Percentiles rank a stretch among this genome's conserved stretches.
phyloP scores from a whole-genome alignment of 1,140 invertebrate genomes.

The Lamellibrachia luymesi region DNA sequence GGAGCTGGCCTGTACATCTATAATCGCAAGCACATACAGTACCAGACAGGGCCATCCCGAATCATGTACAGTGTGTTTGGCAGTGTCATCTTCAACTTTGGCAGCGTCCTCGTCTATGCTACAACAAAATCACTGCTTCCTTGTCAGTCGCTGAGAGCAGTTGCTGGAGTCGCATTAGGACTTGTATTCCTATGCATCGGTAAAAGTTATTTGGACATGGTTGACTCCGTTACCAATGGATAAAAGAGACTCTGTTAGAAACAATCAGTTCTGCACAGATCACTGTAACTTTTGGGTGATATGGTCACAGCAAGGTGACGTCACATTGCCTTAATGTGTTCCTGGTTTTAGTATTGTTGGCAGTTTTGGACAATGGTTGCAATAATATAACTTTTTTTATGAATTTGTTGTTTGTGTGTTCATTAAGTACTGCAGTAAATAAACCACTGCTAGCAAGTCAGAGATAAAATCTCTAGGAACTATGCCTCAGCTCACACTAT shows the following conservation, averaged over 20 bases:
- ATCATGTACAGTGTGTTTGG: conserved; percentile 44
- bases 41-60: conserved; percentile 26
- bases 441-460: neutral
- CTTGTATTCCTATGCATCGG: conserved; percentile 37
- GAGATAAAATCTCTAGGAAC: neutral
- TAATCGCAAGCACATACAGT: conserved; percentile 36
- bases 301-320: neutral
- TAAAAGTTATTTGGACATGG: conserved; percentile 33
- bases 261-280: neutral
- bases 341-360: neutral
- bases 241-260: neutral
- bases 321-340: neutral
- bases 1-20: conserved; percentile 46
- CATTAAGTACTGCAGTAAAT: neutral
- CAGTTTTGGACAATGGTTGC: neutral
- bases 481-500: neutral
- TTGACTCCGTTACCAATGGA: conserved; percentile 17
- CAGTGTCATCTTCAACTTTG: conserved; percentile 47
- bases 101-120: conserved; percentile 43
- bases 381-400: neutral
- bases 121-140: conserved; percentile 51
- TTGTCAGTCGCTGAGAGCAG: conserved; percentile 47
- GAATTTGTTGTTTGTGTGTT: neutral
- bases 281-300: neutral
- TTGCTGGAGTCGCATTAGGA: conserved; percentile 36